Base-by-base conservation (phyloP, 2,113 vertebrate species). In the Rhabdornis inornatus region DNA sequence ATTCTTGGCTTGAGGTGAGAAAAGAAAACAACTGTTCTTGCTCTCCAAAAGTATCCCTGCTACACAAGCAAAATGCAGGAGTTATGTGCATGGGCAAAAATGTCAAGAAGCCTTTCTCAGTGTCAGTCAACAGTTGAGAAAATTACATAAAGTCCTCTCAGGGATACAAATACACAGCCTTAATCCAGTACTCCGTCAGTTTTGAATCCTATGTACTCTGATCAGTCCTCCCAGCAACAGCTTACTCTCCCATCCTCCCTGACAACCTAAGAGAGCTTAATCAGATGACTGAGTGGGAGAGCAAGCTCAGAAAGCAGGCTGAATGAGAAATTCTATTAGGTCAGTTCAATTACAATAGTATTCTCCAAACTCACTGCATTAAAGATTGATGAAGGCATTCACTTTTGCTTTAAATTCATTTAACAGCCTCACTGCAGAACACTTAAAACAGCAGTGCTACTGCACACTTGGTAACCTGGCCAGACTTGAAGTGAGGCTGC, bases 71-170 rank as follows among this genome's bases (percentile, higher is more conserved):
- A 65, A 68, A 71, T 5, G 7, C 47, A 87, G 37, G 28, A 79
- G 31, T 69, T 78, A 42, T 0, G 1, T 31, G 19, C 23, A 49
- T 0, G 0, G 57, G 22, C 39, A 52, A 10, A 63, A 68, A 27
- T 17, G 9, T 50, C 39, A 55, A 56, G n/a, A 90, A 78, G 25
- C 23, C n/a, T 23, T 85, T 72, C 89, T 92, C 83, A 74, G 17
- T 10, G 1, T 0, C 1, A 92, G 25, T 9, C 77, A 82, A 42
- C 59, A 84, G 60, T n/a, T 17, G 28, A 89, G 30, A 89, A 65
- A 87, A 89, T 64, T 91, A 72, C 65, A 96, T 65, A 15, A 61
- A 47, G 71, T 83, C 40, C 31, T 94, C 50, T 42, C 37, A 55
- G 13, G 66, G 50, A 92, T 74, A 92, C 28, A 93, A 83, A 94